A percentile compares a stretch with the other conserved stretches of the same genome.
These are phyloP conservation scores for Lordiphosa stackelbergi DNA, from an alignment of 1,140 invertebrate genomes.

Conservation along the genomic window DNA sequence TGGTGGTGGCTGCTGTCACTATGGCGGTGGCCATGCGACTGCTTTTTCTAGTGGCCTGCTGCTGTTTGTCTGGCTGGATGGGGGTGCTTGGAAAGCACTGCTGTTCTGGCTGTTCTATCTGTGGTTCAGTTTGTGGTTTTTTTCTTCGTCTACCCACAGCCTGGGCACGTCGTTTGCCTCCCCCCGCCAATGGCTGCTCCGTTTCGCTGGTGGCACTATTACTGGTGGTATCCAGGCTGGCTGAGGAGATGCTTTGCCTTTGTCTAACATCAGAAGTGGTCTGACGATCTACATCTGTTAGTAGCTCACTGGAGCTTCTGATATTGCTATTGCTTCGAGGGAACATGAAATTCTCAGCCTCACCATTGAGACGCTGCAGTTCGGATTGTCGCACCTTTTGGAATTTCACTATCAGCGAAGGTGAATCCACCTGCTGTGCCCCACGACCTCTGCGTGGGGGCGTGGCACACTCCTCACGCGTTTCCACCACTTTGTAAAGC, in stretches of 20 bases:
- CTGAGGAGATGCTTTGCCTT: slow-evolving; percentile 57
- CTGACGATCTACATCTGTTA: slow-evolving; percentile 78
- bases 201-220: slow-evolving; percentile 52
- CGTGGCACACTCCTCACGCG: slow-evolving; percentile 46
- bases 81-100: slow-evolving; percentile 72
- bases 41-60: slow-evolving; percentile 61
- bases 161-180: slow-evolving; percentile 37
- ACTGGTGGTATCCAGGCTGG: slow-evolving; percentile 52
- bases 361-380: slow-evolving; percentile 85
- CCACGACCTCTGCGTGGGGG: slow-evolving; percentile 34
- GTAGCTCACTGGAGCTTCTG: slow-evolving; percentile 78
- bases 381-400: slow-evolving; percentile 85
- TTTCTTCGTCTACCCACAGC: slow-evolving; percentile 50
- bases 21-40: slow-evolving; percentile 69
- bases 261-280: slow-evolving; percentile 59
- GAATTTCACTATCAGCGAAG: slow-evolving; percentile 85
- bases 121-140: slow-evolving; percentile 1
- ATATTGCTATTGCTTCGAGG: slow-evolving; percentile 79
- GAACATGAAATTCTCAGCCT: slow-evolving; percentile 91
- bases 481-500: slow-evolving; percentile 67
- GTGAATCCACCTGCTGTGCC: slow-evolving; percentile 54
- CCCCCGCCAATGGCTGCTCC: slow-evolving; percentile 18
- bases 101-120: slow-evolving; percentile 26
- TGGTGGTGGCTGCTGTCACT: slow-evolving; percentile 67
- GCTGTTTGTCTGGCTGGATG: slow-evolving; percentile 71